A percentile compares a stretch with the other conserved stretches of the same genome.
phyloP scores from a whole-genome alignment of 2,888 invertebrate species.

The Colostygia pectinataria region DNA sequence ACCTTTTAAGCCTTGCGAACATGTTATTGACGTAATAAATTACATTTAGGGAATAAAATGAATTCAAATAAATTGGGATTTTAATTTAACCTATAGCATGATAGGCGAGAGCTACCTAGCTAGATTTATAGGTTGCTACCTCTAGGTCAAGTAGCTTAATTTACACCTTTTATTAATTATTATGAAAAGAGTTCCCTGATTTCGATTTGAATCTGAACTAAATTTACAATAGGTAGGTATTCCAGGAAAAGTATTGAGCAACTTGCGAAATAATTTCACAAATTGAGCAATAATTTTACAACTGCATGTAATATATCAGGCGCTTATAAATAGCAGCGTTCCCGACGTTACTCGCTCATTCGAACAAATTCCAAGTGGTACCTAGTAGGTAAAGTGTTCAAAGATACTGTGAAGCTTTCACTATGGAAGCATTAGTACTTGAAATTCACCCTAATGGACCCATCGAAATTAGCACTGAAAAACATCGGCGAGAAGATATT shows the following conservation, averaged over 20 bases:
- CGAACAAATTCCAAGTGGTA: too few species aligned
- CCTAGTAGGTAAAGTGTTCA: too few species aligned
- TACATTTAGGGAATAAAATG: slow-evolving; percentile 22
- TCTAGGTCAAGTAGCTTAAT: too few species aligned
- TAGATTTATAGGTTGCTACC: too few species aligned
- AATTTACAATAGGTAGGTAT: too few species aligned
- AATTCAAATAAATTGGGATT: background rate
- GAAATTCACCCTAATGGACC: slow-evolving; percentile 13
- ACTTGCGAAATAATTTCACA: slow-evolving; percentile 10
- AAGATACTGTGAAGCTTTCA: background rate
- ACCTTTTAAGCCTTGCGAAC: slow-evolving; percentile 10
- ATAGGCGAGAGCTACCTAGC: too few species aligned
- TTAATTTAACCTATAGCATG: too few species aligned
- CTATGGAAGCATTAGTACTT: slow-evolving; percentile 22
- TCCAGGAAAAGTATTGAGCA: background rate
- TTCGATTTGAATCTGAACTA: too few species aligned
- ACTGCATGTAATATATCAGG: background rate
- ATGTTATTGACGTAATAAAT: slow-evolving; percentile 16
- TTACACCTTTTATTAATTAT: too few species aligned
- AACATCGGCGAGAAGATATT: background rate
- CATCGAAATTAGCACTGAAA: background rate
- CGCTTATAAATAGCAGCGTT: background rate
- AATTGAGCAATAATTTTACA: slow-evolving; percentile 11
- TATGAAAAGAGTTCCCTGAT: too few species aligned
- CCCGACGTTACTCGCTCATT: slow-evolving; percentile 1